These are phyloP conservation scores for Rosalia funebris DNA, from an alignment of 2,888 invertebrate species.

Conservation along the genomic window DNA sequence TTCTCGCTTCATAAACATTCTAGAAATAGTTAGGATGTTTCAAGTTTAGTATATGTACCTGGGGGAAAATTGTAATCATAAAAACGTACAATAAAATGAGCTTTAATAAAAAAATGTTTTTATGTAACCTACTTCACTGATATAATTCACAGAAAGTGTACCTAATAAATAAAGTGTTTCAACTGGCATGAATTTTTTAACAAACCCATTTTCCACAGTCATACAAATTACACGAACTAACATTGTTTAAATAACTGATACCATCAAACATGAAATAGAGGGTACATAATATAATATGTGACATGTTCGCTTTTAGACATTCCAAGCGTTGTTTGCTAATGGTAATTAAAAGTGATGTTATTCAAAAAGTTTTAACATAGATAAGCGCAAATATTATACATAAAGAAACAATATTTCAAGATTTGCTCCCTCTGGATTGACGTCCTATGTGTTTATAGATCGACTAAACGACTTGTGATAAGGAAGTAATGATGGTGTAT, in stretches of 20 bases:
- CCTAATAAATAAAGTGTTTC: neutral
- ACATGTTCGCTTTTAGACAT: no score
- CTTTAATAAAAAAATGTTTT: no score
- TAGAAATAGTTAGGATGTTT: no score
- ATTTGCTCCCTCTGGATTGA: constrained; percentile 49
- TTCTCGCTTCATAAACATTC: no score
- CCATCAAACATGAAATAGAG: constrained; percentile 1
- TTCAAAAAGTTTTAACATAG: constrained; percentile 16
- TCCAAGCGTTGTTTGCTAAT: no score
- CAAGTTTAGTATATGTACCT: no score
- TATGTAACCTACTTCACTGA: no score
- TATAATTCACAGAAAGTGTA: neutral
- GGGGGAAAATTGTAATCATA: no score
- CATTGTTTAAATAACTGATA: constrained; percentile 1
- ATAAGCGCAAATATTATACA: constrained; percentile 26
- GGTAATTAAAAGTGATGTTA: neutral
- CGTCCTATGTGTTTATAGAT: constrained; percentile 59
- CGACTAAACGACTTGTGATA: constrained; percentile 61
- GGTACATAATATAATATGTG: no score
- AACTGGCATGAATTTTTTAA: neutral
- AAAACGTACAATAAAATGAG: no score
- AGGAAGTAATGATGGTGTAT: constrained; percentile 56
- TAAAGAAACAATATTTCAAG: constrained; percentile 56
- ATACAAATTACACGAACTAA: neutral
- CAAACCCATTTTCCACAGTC: neutral